These are phyloP conservation scores for Chloroclysta siterata DNA, from an alignment of 2,888 invertebrate species.

Conservation along the genomic window DNA sequence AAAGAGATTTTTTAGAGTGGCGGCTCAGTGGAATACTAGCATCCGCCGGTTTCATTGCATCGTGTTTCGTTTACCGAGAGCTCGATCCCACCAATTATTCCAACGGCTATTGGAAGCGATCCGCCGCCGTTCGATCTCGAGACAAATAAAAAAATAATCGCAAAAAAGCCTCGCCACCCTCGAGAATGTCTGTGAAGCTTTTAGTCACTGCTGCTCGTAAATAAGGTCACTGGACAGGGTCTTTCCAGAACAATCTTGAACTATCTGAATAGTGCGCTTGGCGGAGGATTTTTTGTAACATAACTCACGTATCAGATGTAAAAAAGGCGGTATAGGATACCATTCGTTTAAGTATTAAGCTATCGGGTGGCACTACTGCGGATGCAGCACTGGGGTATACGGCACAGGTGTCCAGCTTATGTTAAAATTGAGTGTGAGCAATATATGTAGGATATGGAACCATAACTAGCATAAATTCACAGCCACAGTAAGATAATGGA, in stretches of 20 bases:
- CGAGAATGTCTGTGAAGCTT: constrained; percentile 54
- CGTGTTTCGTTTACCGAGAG: constrained; percentile 52
- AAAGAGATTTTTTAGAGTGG: constrained; percentile 37
- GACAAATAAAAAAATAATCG: constrained; percentile 57
- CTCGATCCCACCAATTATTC: constrained; percentile 64
- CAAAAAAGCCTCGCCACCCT: constrained; percentile 52
- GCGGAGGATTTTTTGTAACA: constrained; percentile 58
- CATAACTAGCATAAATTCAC: constrained; percentile 40
- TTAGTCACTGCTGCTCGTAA: constrained; percentile 41
- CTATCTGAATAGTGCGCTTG: constrained; percentile 60
- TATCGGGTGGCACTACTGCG: constrained; percentile 64
- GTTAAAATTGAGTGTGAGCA: constrained; percentile 51
- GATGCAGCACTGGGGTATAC: constrained; percentile 50
- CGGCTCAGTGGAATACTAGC: constrained; percentile 27
- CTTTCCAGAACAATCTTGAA: constrained; percentile 46
- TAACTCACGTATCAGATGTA: constrained; percentile 73
- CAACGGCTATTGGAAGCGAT: constrained; percentile 58
- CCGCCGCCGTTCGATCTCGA: constrained; percentile 49
- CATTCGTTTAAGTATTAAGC: constrained; percentile 80
- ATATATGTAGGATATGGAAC: constrained; percentile 55
- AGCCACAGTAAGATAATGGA: constrained; percentile 38
- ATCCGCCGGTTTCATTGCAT: constrained; percentile 37
- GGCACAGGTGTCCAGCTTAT: constrained; percentile 57
- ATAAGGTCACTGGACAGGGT: constrained; percentile 46
- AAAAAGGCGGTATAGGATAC: constrained; percentile 68